Evolutionary conservation across 1,140 invertebrate species (phyloP).

Genomic region (Himalopsyche phryganea): DNA sequence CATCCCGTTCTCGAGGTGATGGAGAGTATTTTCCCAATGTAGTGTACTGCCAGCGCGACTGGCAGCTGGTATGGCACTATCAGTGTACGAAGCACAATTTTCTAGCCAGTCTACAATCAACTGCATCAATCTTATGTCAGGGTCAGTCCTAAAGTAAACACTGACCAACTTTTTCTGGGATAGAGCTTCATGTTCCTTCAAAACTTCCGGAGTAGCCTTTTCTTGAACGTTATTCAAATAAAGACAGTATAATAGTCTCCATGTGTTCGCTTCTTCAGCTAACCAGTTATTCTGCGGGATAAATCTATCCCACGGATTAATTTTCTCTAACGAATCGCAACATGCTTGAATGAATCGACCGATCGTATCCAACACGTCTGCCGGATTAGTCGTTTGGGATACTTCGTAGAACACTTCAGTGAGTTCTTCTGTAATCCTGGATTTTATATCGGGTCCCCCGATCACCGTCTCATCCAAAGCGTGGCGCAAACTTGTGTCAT

Average conservation of each 20-base stretch:
- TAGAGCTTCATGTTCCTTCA: conserved; percentile 47
- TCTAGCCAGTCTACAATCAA: conserved; percentile 92
- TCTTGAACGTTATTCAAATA: conserved; percentile 69
- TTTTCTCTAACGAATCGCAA: conserved; percentile 46
- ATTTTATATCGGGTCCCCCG: conserved; percentile 38
- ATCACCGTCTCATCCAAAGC: conserved; percentile 46
- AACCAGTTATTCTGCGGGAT: conserved; percentile 61
- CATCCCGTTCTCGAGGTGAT: conserved; percentile 65
- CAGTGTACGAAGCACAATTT: conserved; percentile 70
- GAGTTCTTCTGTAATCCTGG: conserved; percentile 33
- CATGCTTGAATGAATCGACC: conserved; percentile 48
- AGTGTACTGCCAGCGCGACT: conserved; percentile 67
- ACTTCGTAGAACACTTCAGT: conserved; percentile 48
- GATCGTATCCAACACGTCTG: conserved; percentile 45
- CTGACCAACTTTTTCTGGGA: conserved; percentile 45
- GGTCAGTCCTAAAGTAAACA: conserved; percentile 54
- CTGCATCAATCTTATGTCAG: conserved; percentile 72
- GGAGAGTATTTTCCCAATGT: conserved; percentile 89
- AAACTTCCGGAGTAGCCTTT: conserved; percentile 48
- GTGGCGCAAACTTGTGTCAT: conserved; percentile 47
- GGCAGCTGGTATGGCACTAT: conserved; percentile 62
- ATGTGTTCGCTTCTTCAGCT: conserved; percentile 80
- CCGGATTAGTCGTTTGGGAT: conserved; percentile 46
- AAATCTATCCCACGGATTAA: conserved; percentile 51
- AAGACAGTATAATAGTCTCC: conserved; percentile 76